Evolutionary conservation across 2,888 invertebrate species (phyloP), one percentile per base, ranked within the genome.

Genomic region (Antheraea assamensis): DNA sequence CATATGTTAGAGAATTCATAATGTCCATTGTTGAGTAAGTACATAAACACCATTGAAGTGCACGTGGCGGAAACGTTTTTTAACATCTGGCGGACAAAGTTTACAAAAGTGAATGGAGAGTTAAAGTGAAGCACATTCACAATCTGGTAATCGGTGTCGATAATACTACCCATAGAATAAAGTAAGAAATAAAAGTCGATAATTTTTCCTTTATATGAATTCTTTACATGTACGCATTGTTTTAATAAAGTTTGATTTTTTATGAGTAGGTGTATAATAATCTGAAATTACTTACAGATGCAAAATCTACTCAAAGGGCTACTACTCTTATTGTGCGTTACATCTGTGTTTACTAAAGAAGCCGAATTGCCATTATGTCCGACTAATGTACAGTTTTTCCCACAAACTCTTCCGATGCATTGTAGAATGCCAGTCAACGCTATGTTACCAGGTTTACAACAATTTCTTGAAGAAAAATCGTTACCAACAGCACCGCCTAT

Each of bases 401-500:
- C 94, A 27, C 93, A 93, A 81, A 87, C 82, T 68, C 81, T 94
- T 24, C 94, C 94, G 0, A 91, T 94, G 93, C 94, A 94, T 78
- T 94, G 94, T 74, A 88, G 91, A n/a, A 85, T 93, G 90, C 89
- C 91, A 31, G 82, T 81, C 15, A 83, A 76, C 70, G 78, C 79
- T 24, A 78, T 82, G 15, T 73, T 74, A 8, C 75, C 74, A 2
- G 55, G 72, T 13, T 75, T 75, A 27, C 75, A 76, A n/a, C 68
- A 35, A 7, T 52, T 76, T 30, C 75, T 77, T 5, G 74, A 74
- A 2, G 35, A 71, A 21, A 72, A 75, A 21, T 75, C 76, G 35
- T 74, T 76, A 55, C 81, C 80, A 10, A 75, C 82, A 42, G 61
- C 83, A 31, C 79, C 84, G 15, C 82, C 83, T 7, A 80, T 79